A percentile compares a stretch with the other conserved stretches of the same genome.
Evolutionary conservation across 2,888 invertebrate genomes (phyloP).

Genomic region (Ferrisia virgata): DNA sequence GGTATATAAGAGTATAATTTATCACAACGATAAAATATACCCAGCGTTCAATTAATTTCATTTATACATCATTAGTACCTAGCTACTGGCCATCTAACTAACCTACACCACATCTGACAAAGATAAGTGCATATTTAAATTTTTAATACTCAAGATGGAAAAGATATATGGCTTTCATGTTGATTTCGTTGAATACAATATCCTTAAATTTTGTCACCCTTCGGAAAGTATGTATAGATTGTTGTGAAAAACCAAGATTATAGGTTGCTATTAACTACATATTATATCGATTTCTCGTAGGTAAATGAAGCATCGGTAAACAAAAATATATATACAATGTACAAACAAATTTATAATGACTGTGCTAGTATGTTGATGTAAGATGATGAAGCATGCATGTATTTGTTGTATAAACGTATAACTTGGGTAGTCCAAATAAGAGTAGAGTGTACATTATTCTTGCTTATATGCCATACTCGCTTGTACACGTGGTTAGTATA

Average conservation of each 20-base stretch:
- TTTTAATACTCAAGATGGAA: background rate
- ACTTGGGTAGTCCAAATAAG: too few species aligned
- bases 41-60: background rate
- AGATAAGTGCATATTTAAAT: background rate
- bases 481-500: too few species aligned
- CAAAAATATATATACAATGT: background rate
- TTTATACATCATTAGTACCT: background rate
- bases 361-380: background rate
- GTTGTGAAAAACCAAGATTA: background rate
- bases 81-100: too few species aligned
- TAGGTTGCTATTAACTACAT: background rate
- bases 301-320: background rate
- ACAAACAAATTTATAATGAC: background rate
- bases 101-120: background rate
- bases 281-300: background rate
- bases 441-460: too few species aligned
- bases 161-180: background rate
- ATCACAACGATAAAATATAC: background rate
- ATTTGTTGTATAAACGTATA: too few species aligned
- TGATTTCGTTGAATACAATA: background rate
- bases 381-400: background rate
- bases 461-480: too few species aligned
- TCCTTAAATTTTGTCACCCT: background rate
- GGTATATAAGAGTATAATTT: too few species aligned
- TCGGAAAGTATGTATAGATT: background rate